Evolutionary conservation across 2,113 vertebrate species (phyloP).

Genomic region (Fukomys damarensis): DNA sequence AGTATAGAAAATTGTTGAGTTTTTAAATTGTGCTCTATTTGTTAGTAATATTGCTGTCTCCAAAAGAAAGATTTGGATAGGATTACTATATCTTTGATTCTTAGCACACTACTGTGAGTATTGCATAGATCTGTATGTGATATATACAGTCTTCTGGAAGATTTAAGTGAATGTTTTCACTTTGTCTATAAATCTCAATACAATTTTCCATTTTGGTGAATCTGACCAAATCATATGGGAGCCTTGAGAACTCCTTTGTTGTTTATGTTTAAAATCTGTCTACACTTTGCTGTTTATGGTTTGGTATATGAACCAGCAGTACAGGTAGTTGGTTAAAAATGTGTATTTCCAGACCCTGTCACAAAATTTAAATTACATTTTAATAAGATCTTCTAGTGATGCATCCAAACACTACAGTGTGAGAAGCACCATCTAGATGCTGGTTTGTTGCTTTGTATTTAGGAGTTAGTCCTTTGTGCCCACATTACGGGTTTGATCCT

Average conservation of each 20-base stretch:
- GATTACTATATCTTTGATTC: not conserved
- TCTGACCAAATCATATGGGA: not conserved
- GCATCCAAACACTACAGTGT: not conserved
- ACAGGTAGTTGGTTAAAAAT: not conserved
- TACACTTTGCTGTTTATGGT: not conserved
- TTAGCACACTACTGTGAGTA: not conserved
- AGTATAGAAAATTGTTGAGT: not conserved
- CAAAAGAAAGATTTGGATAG: not conserved
- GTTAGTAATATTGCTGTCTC: not conserved
- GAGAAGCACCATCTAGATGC: not conserved
- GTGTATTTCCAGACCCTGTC: not conserved
- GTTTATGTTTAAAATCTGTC: not conserved
- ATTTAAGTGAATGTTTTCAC: not conserved
- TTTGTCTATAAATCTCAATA: not conserved
- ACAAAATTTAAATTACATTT: not conserved
- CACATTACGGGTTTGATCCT: not conserved
- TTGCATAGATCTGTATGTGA: not conserved
- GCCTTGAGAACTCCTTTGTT: not conserved
- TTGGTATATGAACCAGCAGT: not conserved
- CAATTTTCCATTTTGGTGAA: not conserved
- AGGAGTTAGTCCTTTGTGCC: not conserved
- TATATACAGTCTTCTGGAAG: not conserved
- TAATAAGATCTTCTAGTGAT: not conserved
- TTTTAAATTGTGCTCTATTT: constrained; percentile 21
- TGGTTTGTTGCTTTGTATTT: not conserved